Conservation (phyloP, 2,113 vertebrate species). For the Stictonetta naevosa region DNA sequence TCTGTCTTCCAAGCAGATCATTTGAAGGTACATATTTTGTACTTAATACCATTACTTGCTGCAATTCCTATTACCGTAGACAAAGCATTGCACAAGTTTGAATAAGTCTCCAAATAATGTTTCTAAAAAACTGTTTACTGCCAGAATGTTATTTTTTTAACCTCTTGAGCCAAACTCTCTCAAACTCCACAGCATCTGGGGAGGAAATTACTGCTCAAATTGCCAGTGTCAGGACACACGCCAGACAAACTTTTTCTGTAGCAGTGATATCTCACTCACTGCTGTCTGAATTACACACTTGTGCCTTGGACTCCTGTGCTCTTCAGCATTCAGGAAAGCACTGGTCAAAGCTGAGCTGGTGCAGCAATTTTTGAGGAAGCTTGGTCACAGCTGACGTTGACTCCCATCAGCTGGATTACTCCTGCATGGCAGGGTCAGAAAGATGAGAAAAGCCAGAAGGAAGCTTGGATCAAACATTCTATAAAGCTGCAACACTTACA, state of each 20-base stretch:
- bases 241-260: not conserved
- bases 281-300: not conserved
- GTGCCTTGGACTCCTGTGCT: not conserved
- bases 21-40: not conserved
- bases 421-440: not conserved
- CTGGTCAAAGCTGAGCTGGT: not conserved
- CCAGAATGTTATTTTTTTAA: conserved; percentile 59
- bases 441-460: not conserved
- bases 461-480: not conserved
- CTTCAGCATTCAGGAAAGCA: not conserved
- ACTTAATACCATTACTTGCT: not conserved
- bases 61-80: not conserved
- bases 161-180: conserved; percentile 50
- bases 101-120: conserved; percentile 8
- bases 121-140: conserved; percentile 49
- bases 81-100: conserved; percentile 25
- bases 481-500: not conserved
- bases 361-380: not conserved
- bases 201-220: conserved; percentile 49
- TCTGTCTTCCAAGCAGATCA: not conserved
- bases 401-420: not conserved
- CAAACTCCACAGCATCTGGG: conserved; percentile 45
- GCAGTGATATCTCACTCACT: not conserved
- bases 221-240: conserved; percentile 38
- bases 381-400: not conserved